A percentile compares a stretch with the other conserved stretches of the same genome.
Evolutionary conservation across 2,797 vertebrate genomes (phyloP).

Genomic region (Buceros bicornis): DNA sequence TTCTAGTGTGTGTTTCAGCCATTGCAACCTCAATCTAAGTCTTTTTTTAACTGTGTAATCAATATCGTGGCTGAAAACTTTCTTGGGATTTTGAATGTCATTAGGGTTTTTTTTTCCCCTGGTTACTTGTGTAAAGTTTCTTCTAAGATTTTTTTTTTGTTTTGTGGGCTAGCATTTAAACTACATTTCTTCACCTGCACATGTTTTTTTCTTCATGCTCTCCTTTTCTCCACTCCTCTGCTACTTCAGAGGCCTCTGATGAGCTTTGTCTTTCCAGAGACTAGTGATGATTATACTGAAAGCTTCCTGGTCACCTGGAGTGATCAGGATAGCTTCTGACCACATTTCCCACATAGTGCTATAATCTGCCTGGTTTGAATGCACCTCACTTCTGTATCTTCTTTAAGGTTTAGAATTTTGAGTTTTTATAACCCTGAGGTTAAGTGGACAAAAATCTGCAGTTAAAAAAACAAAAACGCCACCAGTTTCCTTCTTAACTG

Average conservation of each 20-base stretch:
- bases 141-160: not conserved
- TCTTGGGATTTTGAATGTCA: not conserved
- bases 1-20: not conserved
- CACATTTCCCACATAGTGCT: not conserved
- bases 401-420: not conserved
- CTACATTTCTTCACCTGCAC: not conserved
- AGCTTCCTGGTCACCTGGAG: not conserved
- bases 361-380: not conserved
- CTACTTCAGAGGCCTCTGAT: not conserved
- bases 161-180: not conserved
- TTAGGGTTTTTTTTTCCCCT: not conserved
- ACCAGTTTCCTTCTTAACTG: not conserved
- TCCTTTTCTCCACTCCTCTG: not conserved
- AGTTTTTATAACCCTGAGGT: not conserved
- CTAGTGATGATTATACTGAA: not conserved
- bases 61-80: not conserved
- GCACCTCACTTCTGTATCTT: not conserved
- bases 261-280: not conserved
- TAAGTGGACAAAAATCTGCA: not conserved
- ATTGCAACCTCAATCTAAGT: not conserved
- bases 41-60: not conserved
- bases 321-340: not conserved
- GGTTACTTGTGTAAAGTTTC: not conserved
- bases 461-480: not conserved
- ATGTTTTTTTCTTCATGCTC: not conserved